Evolutionary conservation across 2,797 vertebrate genomes (phyloP).

Genomic region (Phalanger gymnotis): DNA sequence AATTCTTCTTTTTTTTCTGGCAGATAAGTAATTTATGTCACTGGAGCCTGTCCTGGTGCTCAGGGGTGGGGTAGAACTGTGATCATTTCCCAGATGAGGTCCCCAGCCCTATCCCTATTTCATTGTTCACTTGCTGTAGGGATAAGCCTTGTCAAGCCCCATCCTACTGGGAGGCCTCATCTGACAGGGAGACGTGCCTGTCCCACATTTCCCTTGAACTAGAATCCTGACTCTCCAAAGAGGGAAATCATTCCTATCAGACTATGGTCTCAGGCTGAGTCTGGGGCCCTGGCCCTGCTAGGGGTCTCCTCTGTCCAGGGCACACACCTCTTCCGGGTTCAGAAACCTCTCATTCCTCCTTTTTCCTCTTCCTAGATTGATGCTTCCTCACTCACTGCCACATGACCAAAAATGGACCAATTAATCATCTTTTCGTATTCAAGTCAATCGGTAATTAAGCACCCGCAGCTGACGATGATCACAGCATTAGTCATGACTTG

Average conservation of each 20-base stretch:
- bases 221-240: not conserved
- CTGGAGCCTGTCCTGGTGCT: not conserved
- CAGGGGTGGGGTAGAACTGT: no score
- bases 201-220: not conserved
- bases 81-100: not conserved
- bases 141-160: not conserved
- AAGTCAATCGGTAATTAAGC: not conserved
- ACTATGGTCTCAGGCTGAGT: not conserved
- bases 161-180: slow-evolving; percentile 25
- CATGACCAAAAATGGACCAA: not conserved
- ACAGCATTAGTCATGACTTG: not conserved
- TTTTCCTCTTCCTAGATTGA: not conserved
- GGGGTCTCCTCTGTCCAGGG: not conserved
- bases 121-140: not conserved
- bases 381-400: not conserved
- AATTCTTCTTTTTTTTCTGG: not conserved
- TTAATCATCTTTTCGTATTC: not conserved
- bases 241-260: not conserved
- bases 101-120: not conserved
- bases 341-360: not conserved
- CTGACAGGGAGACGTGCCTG: slow-evolving; percentile 3
- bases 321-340: no score
- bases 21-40: not conserved
- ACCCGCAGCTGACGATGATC: not conserved
- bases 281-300: not conserved